Base-by-base conservation (phyloP, 2,113 vertebrate genomes). In the Halcyon senegalensis region DNA sequence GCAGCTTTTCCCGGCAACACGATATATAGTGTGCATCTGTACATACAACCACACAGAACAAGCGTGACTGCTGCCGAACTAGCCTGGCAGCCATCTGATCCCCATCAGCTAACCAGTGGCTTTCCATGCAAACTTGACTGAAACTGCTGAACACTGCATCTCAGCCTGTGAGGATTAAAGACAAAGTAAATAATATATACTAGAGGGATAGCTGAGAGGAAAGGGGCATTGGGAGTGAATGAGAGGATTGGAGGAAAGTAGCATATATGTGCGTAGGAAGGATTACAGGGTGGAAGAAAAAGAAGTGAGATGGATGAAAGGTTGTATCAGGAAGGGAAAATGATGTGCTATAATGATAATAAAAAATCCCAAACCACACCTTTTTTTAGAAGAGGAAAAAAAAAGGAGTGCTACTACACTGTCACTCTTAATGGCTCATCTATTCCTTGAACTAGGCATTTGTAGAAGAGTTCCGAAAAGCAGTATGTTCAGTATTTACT, bases 311-410 rank as follows among this genome's bases (percentile, higher is more conserved):
- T 63, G 10, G 56, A 84, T 53, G 48, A 81, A 73, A 76, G 10
- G 5, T 44, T 83, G 17, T 4, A 59, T 59, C 6, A 60, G 27
- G 27, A 55, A 87, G 7, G 13, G 10, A 78, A 89, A 91, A 31
- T 13, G 70, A 44, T 0, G 30, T 67, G 21, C 2, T 63, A 41
- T 24, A 37, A 69, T 25, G 25, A 20, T 48, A 10, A 46, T 46
- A 46, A 46, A 46, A 46, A 46, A 20, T 10, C 4, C 9, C 10
- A 46, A 46, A 50, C 24, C 12, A 51, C 7, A 27, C 11, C 7
- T 12, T 62, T 48, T 91, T 87, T 58, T 5, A 4, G n/a, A 67
- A 6, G 1, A 0, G 13, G 1, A 1, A 0, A 3, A 7, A 55
- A 73, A 41, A 58, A 39, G 10, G 16, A 72, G 4, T 43, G 18